These are phyloP conservation scores for Sceliomorpha sp. DNA, from an alignment of 2,888 invertebrate species.

Conservation along the genomic window DNA sequence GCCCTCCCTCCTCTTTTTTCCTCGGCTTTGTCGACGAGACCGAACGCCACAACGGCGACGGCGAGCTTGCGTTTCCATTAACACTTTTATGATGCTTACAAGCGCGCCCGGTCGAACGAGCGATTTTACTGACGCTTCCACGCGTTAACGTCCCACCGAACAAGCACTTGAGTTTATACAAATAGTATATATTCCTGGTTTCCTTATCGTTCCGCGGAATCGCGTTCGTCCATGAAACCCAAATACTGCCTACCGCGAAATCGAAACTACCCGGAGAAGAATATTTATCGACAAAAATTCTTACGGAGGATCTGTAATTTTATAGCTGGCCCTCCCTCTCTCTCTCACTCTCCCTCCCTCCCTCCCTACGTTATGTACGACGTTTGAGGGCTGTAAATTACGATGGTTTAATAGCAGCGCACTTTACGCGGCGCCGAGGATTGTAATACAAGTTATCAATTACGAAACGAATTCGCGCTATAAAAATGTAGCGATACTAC, in stretches of 20 bases:
- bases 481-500: conserved; percentile 36
- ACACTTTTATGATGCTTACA: conserved; percentile 70
- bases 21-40: conserved; percentile 45
- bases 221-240: conserved; percentile 43
- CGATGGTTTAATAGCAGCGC: conserved; percentile 16
- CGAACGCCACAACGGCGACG: conserved; percentile 62
- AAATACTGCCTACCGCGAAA: conserved; percentile 36
- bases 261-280: conserved; percentile 33
- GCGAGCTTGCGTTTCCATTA: conserved; percentile 68
- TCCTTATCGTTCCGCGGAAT: conserved; percentile 53
- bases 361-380: conserved; percentile 31
- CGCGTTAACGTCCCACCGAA: conserved; percentile 62
- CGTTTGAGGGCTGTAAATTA: conserved; percentile 40
- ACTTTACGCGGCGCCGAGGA: conserved; percentile 25
- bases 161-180: conserved; percentile 61
- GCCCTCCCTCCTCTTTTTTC: background rate
- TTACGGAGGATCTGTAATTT: conserved; percentile 32
- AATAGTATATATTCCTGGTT: conserved; percentile 47
- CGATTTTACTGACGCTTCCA: conserved; percentile 69
- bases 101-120: conserved; percentile 62
- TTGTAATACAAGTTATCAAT: conserved; percentile 44
- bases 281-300: conserved; percentile 53
- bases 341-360: too few relatives aligned
- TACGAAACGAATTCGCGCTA: conserved; percentile 39
- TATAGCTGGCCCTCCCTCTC: conserved; percentile 30